Evolutionary conservation across 2,797 vertebrate genomes (phyloP).

Genomic region (Molossus molossus): DNA sequence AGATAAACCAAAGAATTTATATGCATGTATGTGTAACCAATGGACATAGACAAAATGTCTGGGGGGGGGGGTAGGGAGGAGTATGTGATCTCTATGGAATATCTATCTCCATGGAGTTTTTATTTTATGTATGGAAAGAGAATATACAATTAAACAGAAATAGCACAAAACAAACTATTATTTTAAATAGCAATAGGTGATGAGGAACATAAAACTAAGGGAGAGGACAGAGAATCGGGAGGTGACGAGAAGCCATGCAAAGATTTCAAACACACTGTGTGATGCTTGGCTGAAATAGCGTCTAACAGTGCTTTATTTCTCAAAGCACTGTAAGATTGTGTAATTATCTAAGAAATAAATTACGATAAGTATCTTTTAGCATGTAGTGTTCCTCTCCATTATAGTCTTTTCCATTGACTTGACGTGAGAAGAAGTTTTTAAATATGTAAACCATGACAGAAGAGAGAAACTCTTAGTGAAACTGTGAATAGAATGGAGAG

Average conservation of each 20-base stretch:
- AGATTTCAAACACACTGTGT: background rate
- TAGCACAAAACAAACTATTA: background rate
- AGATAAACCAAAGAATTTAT: no score
- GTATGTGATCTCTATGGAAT: background rate
- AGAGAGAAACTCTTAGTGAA: background rate
- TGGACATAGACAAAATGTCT: background rate
- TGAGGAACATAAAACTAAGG: background rate
- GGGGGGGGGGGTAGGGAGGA: no score
- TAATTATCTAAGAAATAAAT: constrained; percentile 28
- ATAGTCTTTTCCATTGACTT: background rate
- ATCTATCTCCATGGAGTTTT: background rate
- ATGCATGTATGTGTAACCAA: no score
- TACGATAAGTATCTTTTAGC: background rate
- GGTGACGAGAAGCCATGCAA: background rate
- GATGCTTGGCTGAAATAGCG: background rate
- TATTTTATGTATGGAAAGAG: background rate
- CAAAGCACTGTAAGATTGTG: background rate
- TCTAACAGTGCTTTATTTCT: constrained; percentile 3
- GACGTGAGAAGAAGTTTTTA: background rate
- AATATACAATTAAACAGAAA: background rate
- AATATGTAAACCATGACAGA: background rate
- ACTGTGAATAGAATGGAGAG: background rate
- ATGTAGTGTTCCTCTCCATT: background rate
- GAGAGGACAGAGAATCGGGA: background rate
- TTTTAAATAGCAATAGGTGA: background rate